These are phyloP conservation scores for Phyllotreta striolata DNA, from an alignment of 2,888 invertebrate genomes.

Conservation along the genomic window DNA sequence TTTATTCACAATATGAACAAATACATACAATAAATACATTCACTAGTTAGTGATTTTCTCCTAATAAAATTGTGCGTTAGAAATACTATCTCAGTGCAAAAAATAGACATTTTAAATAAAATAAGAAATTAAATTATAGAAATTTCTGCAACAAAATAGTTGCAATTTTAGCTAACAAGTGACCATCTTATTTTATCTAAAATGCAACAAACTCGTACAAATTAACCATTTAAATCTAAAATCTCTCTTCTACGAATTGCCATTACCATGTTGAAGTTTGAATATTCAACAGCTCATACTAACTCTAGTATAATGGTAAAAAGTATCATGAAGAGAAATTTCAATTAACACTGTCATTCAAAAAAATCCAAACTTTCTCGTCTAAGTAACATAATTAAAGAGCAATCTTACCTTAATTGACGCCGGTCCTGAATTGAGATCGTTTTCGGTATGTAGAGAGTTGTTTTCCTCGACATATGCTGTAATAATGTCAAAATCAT, in stretches of 20 bases:
- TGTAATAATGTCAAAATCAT: constrained; percentile 84
- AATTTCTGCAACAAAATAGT: neutral
- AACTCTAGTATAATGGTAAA: neutral
- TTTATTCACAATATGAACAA: constrained; percentile 12
- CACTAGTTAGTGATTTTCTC: constrained; percentile 16
- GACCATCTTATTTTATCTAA: constrained; percentile 23
- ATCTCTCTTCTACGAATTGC: too few relatives aligned
- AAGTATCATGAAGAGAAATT: neutral
- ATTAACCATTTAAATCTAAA: too few relatives aligned
- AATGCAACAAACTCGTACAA: constrained; percentile 25
- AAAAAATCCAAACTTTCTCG: constrained; percentile 11
- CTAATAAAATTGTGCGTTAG: constrained; percentile 18
- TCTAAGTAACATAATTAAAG: constrained; percentile 3
- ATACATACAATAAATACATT: constrained; percentile 24
- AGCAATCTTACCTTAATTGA: constrained; percentile 77
- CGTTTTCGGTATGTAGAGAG: constrained; percentile 79
- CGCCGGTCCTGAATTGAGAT: constrained; percentile 78
- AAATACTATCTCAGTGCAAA: constrained; percentile 3
- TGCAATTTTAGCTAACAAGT: neutral
- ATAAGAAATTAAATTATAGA: too few relatives aligned
- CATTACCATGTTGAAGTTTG: too few relatives aligned
- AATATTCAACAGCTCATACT: neutral
- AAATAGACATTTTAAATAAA: constrained; percentile 20
- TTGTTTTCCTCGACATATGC: constrained; percentile 83
- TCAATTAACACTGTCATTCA: neutral